Percentiles rank a stretch among this genome's conserved stretches.
Evolutionary conservation across 1,140 invertebrate genomes (phyloP).

Genomic region (Leptinotarsa texana): DNA sequence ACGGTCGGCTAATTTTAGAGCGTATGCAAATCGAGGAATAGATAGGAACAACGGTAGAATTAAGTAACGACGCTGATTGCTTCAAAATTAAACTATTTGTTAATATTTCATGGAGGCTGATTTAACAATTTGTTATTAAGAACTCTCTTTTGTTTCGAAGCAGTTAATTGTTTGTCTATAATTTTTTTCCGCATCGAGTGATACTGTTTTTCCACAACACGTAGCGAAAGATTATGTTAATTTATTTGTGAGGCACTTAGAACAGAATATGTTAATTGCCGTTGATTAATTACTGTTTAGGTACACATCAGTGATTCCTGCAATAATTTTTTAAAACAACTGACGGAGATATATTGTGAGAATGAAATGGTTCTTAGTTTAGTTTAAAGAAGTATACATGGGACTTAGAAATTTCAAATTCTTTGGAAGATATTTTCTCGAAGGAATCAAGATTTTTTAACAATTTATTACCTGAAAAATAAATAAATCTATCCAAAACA

Average conservation of each 20-base stretch:
- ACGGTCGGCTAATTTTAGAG: slow-evolving; percentile 15
- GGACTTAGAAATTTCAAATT: too few species aligned
- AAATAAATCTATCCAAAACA: too few species aligned
- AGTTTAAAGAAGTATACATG: too few species aligned
- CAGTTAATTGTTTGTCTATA: slow-evolving; percentile 12
- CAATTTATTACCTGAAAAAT: too few species aligned
- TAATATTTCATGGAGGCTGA: slow-evolving; percentile 26
- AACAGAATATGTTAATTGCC: background rate
- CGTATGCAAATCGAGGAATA: slow-evolving; percentile 17
- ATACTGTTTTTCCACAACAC: slow-evolving; percentile 15
- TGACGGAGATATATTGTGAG: too few species aligned
- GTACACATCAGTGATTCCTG: background rate
- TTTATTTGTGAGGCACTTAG: background rate
- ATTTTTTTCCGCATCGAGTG: slow-evolving; percentile 20
- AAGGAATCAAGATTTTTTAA: too few species aligned
- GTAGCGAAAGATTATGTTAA: slow-evolving; percentile 11
- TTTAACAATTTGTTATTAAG: slow-evolving; percentile 18
- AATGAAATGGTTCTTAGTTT: too few species aligned
- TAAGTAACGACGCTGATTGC: slow-evolving; percentile 22
- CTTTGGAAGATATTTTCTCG: too few species aligned
- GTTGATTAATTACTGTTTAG: slow-evolving; percentile 6
- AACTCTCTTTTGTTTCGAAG: slow-evolving; percentile 16
- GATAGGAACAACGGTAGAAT: slow-evolving; percentile 16
- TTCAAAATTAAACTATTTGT: slow-evolving; percentile 26
- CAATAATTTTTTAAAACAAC: background rate